Evolutionary conservation across 2,113 vertebrate genomes (phyloP).

Genomic region (Halcyon senegalensis): DNA sequence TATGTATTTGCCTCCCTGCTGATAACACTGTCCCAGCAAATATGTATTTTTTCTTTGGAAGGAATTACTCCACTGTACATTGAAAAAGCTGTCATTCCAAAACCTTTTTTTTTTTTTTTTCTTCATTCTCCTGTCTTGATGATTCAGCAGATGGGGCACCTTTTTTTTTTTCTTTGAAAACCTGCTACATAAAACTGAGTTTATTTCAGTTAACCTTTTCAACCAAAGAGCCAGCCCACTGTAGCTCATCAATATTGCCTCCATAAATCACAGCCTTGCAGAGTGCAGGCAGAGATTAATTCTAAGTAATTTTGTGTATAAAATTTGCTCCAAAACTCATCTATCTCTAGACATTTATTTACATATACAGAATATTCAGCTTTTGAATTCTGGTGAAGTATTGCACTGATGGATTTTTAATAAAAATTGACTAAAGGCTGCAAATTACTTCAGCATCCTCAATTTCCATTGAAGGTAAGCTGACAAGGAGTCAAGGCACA

Average conservation of each 20-base stretch:
- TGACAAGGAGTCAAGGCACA: background rate
- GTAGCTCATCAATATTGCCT: slow-evolving; percentile 12
- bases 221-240: background rate
- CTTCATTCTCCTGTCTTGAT: background rate
- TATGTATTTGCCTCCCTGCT: background rate
- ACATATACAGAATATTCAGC: background rate
- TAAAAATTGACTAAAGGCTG: background rate
- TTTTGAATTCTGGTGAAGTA: background rate
- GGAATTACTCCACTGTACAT: background rate
- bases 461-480: background rate
- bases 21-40: background rate
- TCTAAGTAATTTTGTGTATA: slow-evolving; percentile 1
- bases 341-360: slow-evolving; percentile 23
- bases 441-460: background rate
- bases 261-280: background rate
- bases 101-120: background rate
- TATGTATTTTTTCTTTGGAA: background rate
- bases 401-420: background rate
- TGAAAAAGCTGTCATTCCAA: background rate
- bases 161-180: background rate
- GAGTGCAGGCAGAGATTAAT: slow-evolving; percentile 11
- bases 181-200: background rate
- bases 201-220: slow-evolving; percentile 56
- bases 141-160: background rate
- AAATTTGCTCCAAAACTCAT: slow-evolving; percentile 25